phyloP scores from a whole-genome alignment of 1,140 invertebrate genomes.

The Bombus confusus region DNA sequence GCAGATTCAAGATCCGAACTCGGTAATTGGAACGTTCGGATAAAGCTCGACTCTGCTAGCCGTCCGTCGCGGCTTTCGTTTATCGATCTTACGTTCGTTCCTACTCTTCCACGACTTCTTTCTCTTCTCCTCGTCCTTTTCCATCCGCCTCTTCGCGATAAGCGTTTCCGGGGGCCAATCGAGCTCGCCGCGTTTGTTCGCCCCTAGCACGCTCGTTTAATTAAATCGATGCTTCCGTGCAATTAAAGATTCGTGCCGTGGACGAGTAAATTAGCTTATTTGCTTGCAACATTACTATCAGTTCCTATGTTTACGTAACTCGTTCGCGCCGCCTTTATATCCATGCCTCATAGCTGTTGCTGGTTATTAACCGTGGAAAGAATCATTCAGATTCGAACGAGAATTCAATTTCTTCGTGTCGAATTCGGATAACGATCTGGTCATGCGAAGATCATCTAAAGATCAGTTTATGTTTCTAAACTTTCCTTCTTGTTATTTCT shows the following conservation, averaged over 20 bases:
- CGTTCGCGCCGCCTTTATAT: not conserved
- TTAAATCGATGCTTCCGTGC: constrained; percentile 60
- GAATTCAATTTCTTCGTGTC: too few relatives aligned
- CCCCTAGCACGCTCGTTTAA: constrained; percentile 49
- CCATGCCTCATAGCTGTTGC: not conserved
- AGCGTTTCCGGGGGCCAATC: constrained; percentile 56
- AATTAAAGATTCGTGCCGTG: constrained; percentile 63
- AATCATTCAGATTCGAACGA: not conserved
- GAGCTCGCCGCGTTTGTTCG: constrained; percentile 29
- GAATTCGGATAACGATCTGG: not conserved
- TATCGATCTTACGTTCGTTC: constrained; percentile 57
- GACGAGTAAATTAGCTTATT: constrained; percentile 53
- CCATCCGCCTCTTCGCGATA: constrained; percentile 22
- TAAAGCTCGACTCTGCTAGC: constrained; percentile 56
- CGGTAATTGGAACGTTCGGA: constrained; percentile 70
- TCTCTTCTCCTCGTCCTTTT: constrained; percentile 5
- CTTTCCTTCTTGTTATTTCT: not conserved
- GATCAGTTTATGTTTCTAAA: too few relatives aligned
- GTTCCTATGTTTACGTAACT: not conserved
- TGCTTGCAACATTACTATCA: constrained; percentile 50
- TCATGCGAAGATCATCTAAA: too few relatives aligned
- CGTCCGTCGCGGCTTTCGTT: constrained; percentile 48
- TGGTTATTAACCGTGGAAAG: not conserved
- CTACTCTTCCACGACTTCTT: constrained; percentile 30
- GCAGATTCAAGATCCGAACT: constrained; percentile 56